phyloP scores from a whole-genome alignment of 2,113 vertebrate genomes.

The Felis catus region DNA sequence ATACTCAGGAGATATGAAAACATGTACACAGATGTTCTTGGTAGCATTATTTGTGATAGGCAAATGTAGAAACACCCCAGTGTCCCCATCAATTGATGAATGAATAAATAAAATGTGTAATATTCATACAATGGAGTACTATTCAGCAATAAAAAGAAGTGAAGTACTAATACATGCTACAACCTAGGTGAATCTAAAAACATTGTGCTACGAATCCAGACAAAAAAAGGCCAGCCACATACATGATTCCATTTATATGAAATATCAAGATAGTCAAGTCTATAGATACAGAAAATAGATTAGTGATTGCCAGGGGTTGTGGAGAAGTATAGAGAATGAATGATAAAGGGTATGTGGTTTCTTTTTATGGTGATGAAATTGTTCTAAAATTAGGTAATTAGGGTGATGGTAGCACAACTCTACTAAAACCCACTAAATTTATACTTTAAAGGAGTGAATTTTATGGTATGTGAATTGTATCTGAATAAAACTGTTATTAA shows the following conservation, averaged over 20 bases:
- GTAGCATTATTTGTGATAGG: background rate
- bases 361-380: background rate
- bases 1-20: background rate
- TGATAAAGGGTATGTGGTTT: background rate
- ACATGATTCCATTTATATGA: background rate
- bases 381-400: background rate
- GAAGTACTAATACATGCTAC: background rate
- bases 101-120: background rate
- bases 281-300: background rate
- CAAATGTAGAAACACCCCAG: background rate
- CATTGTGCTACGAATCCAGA: background rate
- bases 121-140: background rate
- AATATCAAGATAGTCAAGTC: background rate
- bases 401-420: background rate
- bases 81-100: background rate
- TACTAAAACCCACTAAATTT: background rate
- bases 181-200: background rate
- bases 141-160: background rate
- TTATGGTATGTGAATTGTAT: background rate
- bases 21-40: background rate
- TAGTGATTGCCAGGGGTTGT: background rate
- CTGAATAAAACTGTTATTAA: background rate
- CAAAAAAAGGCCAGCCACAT: background rate
- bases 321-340: background rate
- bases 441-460: background rate